These are phyloP conservation scores for Pristionchus maxplancki DNA, from an alignment of 2,888 invertebrate genomes.

Conservation along the genomic window DNA sequence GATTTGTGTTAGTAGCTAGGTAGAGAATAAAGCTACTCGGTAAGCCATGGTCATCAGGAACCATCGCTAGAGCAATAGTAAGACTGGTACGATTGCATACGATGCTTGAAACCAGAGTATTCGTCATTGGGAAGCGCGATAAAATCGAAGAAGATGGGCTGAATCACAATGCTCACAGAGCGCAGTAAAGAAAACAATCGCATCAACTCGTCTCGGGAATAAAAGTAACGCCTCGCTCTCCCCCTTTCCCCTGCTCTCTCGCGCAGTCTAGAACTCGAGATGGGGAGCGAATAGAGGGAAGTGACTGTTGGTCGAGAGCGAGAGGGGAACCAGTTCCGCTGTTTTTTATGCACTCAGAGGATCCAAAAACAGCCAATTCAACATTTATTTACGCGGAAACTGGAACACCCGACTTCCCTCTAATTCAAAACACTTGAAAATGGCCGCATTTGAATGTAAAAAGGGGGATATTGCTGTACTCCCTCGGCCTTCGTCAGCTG, in stretches of 20 bases:
- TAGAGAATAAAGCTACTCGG: too few relatives aligned
- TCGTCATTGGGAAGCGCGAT: too few relatives aligned
- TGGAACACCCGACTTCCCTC: neutral
- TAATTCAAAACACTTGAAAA: neutral
- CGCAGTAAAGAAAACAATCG: neutral
- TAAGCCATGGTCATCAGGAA: too few relatives aligned
- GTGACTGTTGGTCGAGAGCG: neutral
- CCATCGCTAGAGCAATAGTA: too few relatives aligned
- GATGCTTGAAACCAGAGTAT: too few relatives aligned
- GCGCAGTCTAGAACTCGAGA: neutral
- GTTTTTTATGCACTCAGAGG: constrained; percentile 3
- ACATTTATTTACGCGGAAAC: neutral
- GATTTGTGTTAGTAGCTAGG: too few relatives aligned
- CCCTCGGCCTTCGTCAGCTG: too few relatives aligned
- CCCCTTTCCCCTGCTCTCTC: neutral
- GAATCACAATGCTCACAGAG: neutral
- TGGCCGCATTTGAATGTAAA: too few relatives aligned
- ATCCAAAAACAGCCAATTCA: constrained; percentile 16
- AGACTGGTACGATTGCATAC: too few relatives aligned
- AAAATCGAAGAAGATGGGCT: neutral
- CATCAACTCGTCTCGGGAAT: neutral
- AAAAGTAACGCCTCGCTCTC: neutral
- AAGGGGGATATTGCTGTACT: too few relatives aligned
- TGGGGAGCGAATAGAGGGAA: too few relatives aligned
- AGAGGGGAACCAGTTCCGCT: constrained; percentile 1